Percentiles rank a stretch among this genome's conserved stretches.
These are phyloP conservation scores for Huso huso DNA, from an alignment of 2,797 vertebrate species.

Conservation along the genomic window DNA sequence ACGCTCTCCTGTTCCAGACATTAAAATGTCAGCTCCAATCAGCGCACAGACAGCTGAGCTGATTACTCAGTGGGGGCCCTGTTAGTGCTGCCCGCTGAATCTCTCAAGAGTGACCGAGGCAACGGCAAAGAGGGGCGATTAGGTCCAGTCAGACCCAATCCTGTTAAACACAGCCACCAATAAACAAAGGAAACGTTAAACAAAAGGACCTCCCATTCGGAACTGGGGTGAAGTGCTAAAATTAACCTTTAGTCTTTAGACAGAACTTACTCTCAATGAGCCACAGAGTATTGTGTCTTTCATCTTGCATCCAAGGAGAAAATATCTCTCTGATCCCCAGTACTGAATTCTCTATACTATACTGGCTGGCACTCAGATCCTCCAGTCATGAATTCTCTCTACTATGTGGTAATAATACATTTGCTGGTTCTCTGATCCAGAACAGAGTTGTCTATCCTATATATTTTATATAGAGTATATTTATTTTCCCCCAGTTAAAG, in stretches of 20 bases:
- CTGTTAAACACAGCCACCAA: conserved; percentile 74
- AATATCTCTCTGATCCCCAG: no score
- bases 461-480: no score
- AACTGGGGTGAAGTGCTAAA: conserved; percentile 24
- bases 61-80: conserved; percentile 62
- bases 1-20: conserved; percentile 67
- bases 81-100: conserved; percentile 52
- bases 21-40: conserved; percentile 78
- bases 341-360: neutral
- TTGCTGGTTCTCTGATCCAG: no score
- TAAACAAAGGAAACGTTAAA: conserved; percentile 77
- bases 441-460: no score
- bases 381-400: neutral
- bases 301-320: no score
- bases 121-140: conserved; percentile 58
- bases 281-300: no score
- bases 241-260: conserved; percentile 59
- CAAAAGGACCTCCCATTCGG: conserved; percentile 69
- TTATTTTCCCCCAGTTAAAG: no score
- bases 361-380: neutral
- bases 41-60: conserved; percentile 63
- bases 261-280: no score
- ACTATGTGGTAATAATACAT: no score
- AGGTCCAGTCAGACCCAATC: conserved; percentile 70
- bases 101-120: conserved; percentile 54